Evolutionary conservation across 1,140 invertebrate species (phyloP), one percentile per base, ranked within the genome.

Genomic region (Streblospio benedicti): DNA sequence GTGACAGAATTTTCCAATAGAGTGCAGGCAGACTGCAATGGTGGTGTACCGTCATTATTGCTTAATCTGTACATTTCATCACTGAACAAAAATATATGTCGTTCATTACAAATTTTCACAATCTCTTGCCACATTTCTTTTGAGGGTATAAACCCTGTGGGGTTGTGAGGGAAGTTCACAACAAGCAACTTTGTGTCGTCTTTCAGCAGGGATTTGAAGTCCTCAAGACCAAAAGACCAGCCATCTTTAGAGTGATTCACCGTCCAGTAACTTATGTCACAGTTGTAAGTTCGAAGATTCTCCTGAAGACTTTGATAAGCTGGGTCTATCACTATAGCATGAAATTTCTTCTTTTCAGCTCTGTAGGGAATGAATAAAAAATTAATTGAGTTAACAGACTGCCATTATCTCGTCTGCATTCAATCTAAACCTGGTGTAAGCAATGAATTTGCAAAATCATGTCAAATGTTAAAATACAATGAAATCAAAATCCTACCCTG

Each of bases 101-200:
- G 12, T 25, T 23, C 6, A 16, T 49, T 23, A 49, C 45, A 49
- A 6, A 49, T 27, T 9, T 49, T 23, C 12, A 49, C 25, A 9
- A 49, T 49, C 20, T 49, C 45, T 25, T 9, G 14, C 45, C 45
- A 49, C 9, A 6, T 6, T 6, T 49, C 45, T 49, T 49, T 25
- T 18, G 14, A 9, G 12, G 20, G 20, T 18, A 49, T 9, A 25
- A 9, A 49, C 6, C 45, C 45, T 9, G 45, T 49, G 14, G 45
- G 45, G 25, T 49, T 49, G 45, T 49, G 45, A 6, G 45, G 45
- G 45, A 49, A 49, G 20, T 49, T 49, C 6, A 49, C 45, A 12
- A 49, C 45, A 6, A 49, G 9, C 6, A 49, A 25, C 20, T 23
- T 49, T 9, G 45, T 49, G 20, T 49, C 14, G 25, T 14, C 25